Percentiles rank a stretch among this genome's conserved stretches.
Conservation (phyloP, 2,888 invertebrate species). For the Tryphoninae sp. region DNA sequence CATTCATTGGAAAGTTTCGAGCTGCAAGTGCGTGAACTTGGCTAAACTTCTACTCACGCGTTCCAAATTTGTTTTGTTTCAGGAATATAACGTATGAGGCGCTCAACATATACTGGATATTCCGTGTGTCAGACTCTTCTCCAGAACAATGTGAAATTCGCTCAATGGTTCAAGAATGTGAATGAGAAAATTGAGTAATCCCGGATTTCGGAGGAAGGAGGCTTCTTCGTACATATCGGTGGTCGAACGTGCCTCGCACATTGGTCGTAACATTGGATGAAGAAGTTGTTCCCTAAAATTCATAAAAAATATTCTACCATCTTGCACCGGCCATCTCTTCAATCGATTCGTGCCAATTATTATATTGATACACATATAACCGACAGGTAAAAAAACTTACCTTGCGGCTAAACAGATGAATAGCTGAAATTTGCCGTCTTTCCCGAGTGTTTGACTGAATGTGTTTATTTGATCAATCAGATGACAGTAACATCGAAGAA, state of each 20-base stretch:
- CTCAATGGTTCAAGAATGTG: constrained; percentile 95
- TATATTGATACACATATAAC: background rate
- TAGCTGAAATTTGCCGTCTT: constrained; percentile 98
- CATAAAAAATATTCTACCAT: background rate
- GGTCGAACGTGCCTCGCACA: constrained; percentile 94
- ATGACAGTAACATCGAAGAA: constrained; percentile 94
- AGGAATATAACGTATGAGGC: constrained; percentile 22
- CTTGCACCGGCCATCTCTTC: background rate
- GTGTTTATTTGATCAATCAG: constrained; percentile 94
- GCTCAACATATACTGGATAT: constrained; percentile 82
- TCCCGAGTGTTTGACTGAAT: constrained; percentile 93
- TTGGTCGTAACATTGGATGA: constrained; percentile 94
- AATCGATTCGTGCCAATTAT: background rate
- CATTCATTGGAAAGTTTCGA: constrained; percentile 45
- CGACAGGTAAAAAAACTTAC: constrained; percentile 82
- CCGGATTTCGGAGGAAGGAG: constrained; percentile 95
- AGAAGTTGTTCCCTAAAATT: constrained; percentile 90
- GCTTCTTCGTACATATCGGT: constrained; percentile 97
- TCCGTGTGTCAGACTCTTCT: constrained; percentile 91
- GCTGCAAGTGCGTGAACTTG: constrained; percentile 20
- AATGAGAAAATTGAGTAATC: constrained; percentile 92
- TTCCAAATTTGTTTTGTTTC: constrained; percentile 59
- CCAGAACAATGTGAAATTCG: constrained; percentile 93
- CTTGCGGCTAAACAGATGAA: constrained; percentile 96
- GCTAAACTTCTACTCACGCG: constrained; percentile 19